Base-by-base conservation (phyloP, 1,140 invertebrate genomes). In the Eueides isabella region DNA sequence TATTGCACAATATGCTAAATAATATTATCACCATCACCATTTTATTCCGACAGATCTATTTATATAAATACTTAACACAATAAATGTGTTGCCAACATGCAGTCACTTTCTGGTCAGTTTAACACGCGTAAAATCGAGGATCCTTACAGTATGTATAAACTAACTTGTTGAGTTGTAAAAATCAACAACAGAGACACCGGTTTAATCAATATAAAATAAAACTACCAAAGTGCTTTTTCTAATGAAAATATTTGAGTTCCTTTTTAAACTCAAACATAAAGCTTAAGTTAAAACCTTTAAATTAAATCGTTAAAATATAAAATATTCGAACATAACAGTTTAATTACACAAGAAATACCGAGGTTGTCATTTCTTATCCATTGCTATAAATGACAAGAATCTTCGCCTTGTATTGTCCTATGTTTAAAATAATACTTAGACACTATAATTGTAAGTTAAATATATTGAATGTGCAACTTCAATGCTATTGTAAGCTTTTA, bases 391-490 rank as follows among this genome's bases (percentile, higher is more conserved):
- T 55, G 48, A 55, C 48, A 55, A 55, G 23, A 55, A 55, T 55
- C 48, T 55, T 7, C 48, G n/a, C 48, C 26, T 55, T 55, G 19
- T 55, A 55, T 19, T 55, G 48, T 55, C 19, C 48, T 55, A 55
- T 55, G 48, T 55, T 55, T 55, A 55, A 55, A 55, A 55, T 55
- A 55, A 55, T 55, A 55, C 48, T 55, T 55, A 19, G 19, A 55
- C 48, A 23, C n/a, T 23, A 23, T 55, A 55, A 55, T 55, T 55
- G 48, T 23, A 55, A 55, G 6, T 55, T 55, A 23, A 55, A 55
- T 55, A 55, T 55, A 55, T 55, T 23, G 48, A 9, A 23, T n/a
- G n/a, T 23, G 48, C 48, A 55, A 19, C 48, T 19, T 55, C 48
- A 55, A 55, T 55, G 48, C 48, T 55, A 19, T 55, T 55, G 48